Conservation (phyloP, 1,140 invertebrate species). For the Musca domestica region DNA sequence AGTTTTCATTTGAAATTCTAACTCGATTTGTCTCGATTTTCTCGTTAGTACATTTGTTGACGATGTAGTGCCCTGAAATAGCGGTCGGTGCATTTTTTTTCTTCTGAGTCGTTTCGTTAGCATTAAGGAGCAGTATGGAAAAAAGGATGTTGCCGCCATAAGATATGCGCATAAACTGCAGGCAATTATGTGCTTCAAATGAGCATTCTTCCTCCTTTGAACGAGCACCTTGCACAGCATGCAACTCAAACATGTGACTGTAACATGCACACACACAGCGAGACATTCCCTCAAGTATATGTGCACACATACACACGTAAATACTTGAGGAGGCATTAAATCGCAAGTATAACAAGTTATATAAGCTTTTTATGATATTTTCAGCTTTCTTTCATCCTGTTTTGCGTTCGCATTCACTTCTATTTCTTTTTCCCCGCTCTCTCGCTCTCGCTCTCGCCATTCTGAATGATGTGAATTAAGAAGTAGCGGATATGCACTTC, state of each 20-base stretch:
- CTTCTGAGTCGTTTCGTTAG: no score
- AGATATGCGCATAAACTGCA: slow-evolving; percentile 8
- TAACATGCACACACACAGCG: no score
- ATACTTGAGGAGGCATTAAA: slow-evolving; percentile 14
- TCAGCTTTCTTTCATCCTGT: background rate
- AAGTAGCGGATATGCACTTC: slow-evolving; percentile 10
- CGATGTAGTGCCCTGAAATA: no score
- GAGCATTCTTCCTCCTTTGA: slow-evolving; percentile 6
- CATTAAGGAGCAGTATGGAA: background rate
- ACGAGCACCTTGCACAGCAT: background rate
- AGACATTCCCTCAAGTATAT: no score
- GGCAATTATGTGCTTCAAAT: slow-evolving; percentile 19
- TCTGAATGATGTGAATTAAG: slow-evolving; percentile 1
- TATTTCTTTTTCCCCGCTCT: background rate
- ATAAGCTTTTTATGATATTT: slow-evolving; percentile 4
- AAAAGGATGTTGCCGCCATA: slow-evolving; percentile 10
- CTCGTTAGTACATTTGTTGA: no score
- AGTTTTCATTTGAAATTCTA: no score
- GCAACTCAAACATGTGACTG: no score
- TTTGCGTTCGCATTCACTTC: background rate
- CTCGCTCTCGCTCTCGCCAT: background rate
- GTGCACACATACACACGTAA: background rate
- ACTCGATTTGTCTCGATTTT: no score
- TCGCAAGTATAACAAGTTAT: slow-evolving; percentile 16
- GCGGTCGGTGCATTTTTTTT: no score